Evolutionary conservation across 92 coral and sea anemone genomes (phyloP).

Genomic region (Pocillopora meandrina): DNA sequence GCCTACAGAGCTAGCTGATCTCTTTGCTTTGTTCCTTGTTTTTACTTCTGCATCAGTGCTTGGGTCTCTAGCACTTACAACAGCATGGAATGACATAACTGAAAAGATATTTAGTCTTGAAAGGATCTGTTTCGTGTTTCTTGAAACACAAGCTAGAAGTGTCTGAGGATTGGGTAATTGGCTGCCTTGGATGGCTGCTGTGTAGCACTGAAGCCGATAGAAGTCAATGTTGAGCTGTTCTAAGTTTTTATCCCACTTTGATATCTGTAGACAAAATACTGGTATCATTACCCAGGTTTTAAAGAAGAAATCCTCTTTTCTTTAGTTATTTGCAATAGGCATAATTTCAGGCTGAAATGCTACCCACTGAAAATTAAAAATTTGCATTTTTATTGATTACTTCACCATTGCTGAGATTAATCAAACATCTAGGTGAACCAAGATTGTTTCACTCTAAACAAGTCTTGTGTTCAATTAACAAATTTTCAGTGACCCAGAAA

Average conservation of each 20-base stretch:
- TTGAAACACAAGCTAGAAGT: constrained; percentile 84
- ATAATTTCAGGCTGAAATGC: no score
- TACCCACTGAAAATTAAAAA: neutral
- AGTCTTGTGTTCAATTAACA: no score
- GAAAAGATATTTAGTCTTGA: constrained; percentile 92
- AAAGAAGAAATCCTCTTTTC: no score
- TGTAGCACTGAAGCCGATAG: constrained; percentile 87
- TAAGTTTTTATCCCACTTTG: constrained; percentile 92
- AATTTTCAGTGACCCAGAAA: no score
- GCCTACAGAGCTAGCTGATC: constrained; percentile 88
- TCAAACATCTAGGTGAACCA: neutral
- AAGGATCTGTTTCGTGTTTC: constrained; percentile 85
- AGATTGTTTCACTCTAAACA: no score
- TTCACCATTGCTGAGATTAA: neutral
- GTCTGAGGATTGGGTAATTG: constrained; percentile 95
- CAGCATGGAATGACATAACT: constrained; percentile 95
- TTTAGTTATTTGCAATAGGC: no score
- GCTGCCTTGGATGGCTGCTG: constrained; percentile 87
- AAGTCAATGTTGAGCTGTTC: constrained; percentile 81
- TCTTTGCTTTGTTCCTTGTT: constrained; percentile 67
- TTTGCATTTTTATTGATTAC: neutral
- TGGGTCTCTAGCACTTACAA: constrained; percentile 86
- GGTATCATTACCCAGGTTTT: no score
- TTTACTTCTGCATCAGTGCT: constrained; percentile 82
- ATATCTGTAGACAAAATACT: constrained; percentile 61